A percentile compares a stretch with the other conserved stretches of the same genome.
These are phyloP conservation scores for Saccostrea glomerata DNA, from an alignment of 1,140 invertebrate species.

Conservation along the genomic window DNA sequence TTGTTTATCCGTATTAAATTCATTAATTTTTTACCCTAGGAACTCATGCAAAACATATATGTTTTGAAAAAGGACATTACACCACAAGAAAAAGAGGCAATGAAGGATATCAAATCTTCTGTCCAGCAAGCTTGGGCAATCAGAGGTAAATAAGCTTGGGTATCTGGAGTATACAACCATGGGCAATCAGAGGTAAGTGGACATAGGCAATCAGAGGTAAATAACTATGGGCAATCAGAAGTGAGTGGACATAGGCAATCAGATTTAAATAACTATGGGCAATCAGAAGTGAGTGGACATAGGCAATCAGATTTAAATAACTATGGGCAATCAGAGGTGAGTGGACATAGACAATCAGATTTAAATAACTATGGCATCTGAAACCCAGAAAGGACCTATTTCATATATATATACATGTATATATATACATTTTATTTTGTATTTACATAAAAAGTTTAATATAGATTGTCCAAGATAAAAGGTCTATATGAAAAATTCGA, in stretches of 20 bases:
- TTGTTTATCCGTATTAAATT: neutral
- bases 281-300: too few species aligned
- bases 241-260: too few species aligned
- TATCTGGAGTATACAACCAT: neutral
- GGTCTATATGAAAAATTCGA: neutral
- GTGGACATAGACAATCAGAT: too few species aligned
- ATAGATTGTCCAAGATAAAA: neutral
- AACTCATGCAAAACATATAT: neutral
- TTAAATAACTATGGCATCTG: too few species aligned
- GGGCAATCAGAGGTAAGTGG: neutral
- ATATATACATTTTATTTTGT: too few species aligned
- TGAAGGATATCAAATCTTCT: neutral
- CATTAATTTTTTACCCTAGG: neutral
- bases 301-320: neutral
- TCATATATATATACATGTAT: too few species aligned
- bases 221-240: neutral
- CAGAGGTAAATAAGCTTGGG: neutral
- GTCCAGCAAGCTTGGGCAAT: neutral
- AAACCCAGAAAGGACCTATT: neutral
- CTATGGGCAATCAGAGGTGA: neutral
- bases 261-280: neutral
- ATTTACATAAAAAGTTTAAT: too few species aligned
- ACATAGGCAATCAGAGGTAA: neutral
- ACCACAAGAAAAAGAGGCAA: neutral
- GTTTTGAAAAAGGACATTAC: neutral